A percentile compares a stretch with the other conserved stretches of the same genome.
Evolutionary conservation across 2,113 vertebrate species (phyloP).

Genomic region (Trematomus loennbergii): DNA sequence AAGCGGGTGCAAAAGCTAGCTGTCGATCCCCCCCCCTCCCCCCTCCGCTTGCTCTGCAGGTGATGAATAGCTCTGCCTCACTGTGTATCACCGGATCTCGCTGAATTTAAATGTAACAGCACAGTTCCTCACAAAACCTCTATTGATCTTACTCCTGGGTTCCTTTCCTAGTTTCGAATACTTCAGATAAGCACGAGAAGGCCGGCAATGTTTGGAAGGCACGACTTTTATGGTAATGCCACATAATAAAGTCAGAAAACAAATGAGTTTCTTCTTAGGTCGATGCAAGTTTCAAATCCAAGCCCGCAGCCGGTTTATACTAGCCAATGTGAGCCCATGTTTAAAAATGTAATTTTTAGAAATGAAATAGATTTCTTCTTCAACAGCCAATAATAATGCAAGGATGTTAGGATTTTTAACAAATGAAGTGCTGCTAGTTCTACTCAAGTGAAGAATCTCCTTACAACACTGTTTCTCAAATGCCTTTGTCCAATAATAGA

Average conservation of each 20-base stretch:
- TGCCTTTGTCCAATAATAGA: constrained; percentile 27
- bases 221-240: constrained; percentile 50
- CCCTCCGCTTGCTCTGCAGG: constrained; percentile 42
- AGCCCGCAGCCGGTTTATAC: background rate
- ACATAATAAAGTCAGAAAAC: constrained; percentile 39
- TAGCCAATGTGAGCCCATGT: background rate
- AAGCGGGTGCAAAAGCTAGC: constrained; percentile 67
- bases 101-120: constrained; percentile 77
- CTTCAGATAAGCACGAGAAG: constrained; percentile 64
- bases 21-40: constrained; percentile 44
- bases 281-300: constrained; percentile 36
- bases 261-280: constrained; percentile 59
- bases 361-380: background rate
- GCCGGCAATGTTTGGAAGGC: constrained; percentile 34
- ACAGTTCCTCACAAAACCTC: constrained; percentile 60
- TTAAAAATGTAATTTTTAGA: constrained; percentile 2
- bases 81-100: constrained; percentile 75
- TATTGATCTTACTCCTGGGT: constrained; percentile 68
- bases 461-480: background rate
- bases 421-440: background rate
- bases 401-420: background rate
- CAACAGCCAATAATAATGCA: background rate
- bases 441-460: background rate
- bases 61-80: constrained; percentile 78
- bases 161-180: constrained; percentile 43